A percentile compares a stretch with the other conserved stretches of the same genome.
Evolutionary conservation across 2,113 vertebrate genomes (phyloP).

Genomic region (Brachionichthys hirsutus): DNA sequence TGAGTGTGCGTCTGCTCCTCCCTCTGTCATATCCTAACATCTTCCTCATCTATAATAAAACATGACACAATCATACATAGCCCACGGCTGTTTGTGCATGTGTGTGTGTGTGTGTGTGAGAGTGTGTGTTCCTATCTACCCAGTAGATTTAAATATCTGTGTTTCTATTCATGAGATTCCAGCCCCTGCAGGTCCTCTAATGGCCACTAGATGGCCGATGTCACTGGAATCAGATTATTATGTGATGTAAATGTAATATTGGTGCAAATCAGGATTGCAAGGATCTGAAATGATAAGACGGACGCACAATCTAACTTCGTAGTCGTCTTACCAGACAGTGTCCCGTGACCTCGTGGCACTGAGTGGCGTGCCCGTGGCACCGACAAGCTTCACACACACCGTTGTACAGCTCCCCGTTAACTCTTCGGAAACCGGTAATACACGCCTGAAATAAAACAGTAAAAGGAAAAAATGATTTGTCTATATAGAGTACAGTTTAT

Average conservation of each 20-base stretch:
- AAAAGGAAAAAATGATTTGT: no score
- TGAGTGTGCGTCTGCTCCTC: constrained; percentile 20
- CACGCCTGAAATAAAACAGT: constrained; percentile 50
- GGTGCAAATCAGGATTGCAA: no score
- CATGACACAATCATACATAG: constrained; percentile 52
- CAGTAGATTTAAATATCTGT: not conserved
- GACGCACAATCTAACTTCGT: not conserved
- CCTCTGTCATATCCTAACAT: constrained; percentile 50
- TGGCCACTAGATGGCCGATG: constrained; percentile 35
- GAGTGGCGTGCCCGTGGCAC: constrained; percentile 58
- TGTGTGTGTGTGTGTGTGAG: constrained; percentile 8
- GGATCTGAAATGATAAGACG: no score
- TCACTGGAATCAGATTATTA: no score
- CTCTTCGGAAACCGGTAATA: constrained; percentile 54
- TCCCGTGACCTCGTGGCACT: constrained; percentile 63
- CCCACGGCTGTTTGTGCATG: constrained; percentile 22
- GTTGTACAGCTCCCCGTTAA: constrained; percentile 54
- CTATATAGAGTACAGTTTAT: no score
- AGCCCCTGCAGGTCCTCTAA: constrained; percentile 12
- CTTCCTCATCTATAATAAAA: constrained; percentile 67
- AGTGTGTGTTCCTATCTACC: not conserved
- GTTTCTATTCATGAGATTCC: no score
- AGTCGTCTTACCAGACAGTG: constrained; percentile 61
- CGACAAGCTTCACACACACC: constrained; percentile 65
- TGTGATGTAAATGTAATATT: no score